Evolutionary conservation across 2,888 invertebrate genomes (phyloP), one percentile per base, ranked within the genome.

Genomic region (Phengaris alcon): DNA sequence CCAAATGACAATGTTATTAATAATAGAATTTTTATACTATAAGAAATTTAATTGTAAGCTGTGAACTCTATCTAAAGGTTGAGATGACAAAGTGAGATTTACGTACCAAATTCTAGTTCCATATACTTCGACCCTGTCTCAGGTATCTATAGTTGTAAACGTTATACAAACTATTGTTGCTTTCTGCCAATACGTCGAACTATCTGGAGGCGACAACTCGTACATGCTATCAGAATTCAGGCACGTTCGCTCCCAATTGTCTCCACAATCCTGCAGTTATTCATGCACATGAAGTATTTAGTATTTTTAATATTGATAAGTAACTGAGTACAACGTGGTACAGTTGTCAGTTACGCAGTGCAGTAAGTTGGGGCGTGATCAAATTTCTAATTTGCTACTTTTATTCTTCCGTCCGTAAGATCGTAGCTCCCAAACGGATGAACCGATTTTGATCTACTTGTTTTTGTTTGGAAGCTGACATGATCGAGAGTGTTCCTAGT

Each of bases 181-280:
- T 10, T 4, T 52, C 55, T 55, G 35, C 64, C 64, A 64, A 64
- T 44, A 44, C 35, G 64, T 64, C 64, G 35, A 64, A 64, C 64
- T 64, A 64, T 35, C 22, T 64, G 10, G 22, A 64, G 44, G 15
- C 6, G 64, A 22, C 22, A 64, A 44, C 35, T 12, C 35, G 35
- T 35, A 64, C 35, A 64, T 64, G 64, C 15, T 59, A 35, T 64
- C 22, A 35, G 64, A 64, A 64, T 64, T 64, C 35, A 35, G 64
- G 64, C 35, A 64, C 64, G 13, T 64, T 64, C 64, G 35, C 13
- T 64, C 35, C 35, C 12, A 44, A 64, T 64, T 64, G 64, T 64
- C 12, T 64, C 64, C 35, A 44, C 35, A 64, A 64, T 64, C 5
- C 59, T 59, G 10, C 59, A 59, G 59, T 22, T 59, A 59, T 9